Percentiles rank a stretch among this genome's conserved stretches.
phyloP scores from a whole-genome alignment of 2,888 invertebrate genomes.

The Pheosia tremula region DNA sequence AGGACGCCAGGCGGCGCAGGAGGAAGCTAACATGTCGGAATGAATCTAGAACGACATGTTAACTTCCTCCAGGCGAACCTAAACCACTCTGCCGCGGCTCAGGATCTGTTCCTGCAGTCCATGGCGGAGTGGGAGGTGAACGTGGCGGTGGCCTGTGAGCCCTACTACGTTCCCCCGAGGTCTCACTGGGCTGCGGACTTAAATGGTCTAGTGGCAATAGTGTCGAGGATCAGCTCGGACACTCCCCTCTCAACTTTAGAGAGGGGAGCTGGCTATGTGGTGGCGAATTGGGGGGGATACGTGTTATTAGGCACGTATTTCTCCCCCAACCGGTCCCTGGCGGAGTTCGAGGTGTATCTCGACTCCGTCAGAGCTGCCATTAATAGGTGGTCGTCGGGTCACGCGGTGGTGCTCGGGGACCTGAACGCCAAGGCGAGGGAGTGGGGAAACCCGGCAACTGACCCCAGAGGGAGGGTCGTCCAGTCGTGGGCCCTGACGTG shows the following conservation, averaged over 20 bases:
- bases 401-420: conserved; percentile 16
- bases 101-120: conserved; percentile 12
- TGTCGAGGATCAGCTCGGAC: conserved; percentile 7
- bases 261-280: conserved; percentile 20
- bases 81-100: neutral
- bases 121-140: conserved; percentile 13
- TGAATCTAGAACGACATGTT: neutral
- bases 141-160: conserved; percentile 11
- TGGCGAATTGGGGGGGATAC: conserved; percentile 5
- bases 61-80: neutral
- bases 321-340: conserved; percentile 26
- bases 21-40: neutral
- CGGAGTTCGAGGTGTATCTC: conserved; percentile 27
- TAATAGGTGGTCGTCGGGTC: neutral
- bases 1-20: neutral
- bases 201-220: conserved; percentile 3
- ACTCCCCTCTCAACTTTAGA: conserved; percentile 5
- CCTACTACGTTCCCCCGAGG: conserved; percentile 1
- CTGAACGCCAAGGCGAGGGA: conserved; percentile 28
- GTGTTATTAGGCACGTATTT: conserved; percentile 26
- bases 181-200: conserved; percentile 3
- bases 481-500: neutral
- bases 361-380: conserved; percentile 9
- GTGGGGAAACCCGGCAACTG: conserved; percentile 21
- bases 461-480: neutral